Conservation (phyloP, 2,888 invertebrate genomes). For the Lasius fuliginosus region DNA sequence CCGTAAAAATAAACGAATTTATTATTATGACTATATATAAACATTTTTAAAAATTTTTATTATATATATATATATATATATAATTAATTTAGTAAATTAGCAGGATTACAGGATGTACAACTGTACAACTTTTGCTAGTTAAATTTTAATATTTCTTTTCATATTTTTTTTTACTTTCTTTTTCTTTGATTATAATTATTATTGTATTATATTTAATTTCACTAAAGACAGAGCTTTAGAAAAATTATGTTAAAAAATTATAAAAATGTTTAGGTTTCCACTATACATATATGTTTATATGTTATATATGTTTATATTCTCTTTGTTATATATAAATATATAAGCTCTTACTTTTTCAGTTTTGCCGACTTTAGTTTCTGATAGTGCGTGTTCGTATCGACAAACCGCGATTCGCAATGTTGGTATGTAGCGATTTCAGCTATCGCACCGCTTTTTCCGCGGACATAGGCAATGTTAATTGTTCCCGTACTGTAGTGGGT, state of each 20-base stretch:
- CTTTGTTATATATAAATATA: not conserved
- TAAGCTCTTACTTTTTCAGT: slow-evolving; percentile 1
- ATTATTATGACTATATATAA: not conserved
- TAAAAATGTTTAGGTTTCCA: not conserved
- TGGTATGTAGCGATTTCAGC: slow-evolving; percentile 1
- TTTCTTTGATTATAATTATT: not conserved
- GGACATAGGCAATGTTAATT: slow-evolving; percentile 76
- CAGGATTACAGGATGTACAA: not conserved
- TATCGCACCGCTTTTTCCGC: slow-evolving; percentile 61
- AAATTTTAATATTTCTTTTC: not conserved
- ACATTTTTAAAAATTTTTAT: not conserved
- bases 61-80: not conserved
- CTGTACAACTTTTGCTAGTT: not conserved
- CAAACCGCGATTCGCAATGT: slow-evolving; percentile 21
- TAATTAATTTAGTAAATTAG: not conserved
- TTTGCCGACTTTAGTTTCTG: not conserved
- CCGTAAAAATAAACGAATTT: slow-evolving; percentile 1
- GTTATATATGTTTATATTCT: not conserved
- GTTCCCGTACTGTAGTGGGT: slow-evolving; percentile 76
- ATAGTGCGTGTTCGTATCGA: not conserved
- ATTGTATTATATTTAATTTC: not conserved
- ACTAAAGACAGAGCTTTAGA: not conserved
- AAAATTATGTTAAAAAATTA: not conserved
- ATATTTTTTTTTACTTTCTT: not conserved
- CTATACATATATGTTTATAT: not conserved